phyloP scores from a whole-genome alignment of 2,113 vertebrate genomes.

The Smithornis capensis region DNA sequence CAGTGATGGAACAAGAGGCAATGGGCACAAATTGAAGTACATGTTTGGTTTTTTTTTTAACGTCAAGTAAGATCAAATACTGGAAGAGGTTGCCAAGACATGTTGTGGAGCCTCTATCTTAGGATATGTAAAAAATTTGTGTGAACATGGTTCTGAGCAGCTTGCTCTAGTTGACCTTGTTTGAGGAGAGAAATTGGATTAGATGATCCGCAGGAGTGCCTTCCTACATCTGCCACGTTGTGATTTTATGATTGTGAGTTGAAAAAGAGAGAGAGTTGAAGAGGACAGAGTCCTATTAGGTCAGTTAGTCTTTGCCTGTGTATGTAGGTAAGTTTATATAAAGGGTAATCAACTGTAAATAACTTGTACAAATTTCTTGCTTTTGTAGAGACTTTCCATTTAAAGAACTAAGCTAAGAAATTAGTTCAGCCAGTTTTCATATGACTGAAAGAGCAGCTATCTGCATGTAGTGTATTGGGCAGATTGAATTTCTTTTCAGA shows the following conservation, averaged over 20 bases:
- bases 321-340: neutral
- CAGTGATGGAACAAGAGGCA: neutral
- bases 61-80: neutral
- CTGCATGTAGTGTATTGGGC: neutral
- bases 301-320: neutral
- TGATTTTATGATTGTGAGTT: neutral
- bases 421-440: neutral
- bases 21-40: neutral
- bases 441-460: neutral
- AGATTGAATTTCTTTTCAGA: constrained; percentile 24
- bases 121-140: neutral
- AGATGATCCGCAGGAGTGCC: neutral
- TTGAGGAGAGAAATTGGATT: neutral
- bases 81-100: neutral
- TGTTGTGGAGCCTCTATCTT: accelerated
- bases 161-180: neutral
- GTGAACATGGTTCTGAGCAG: accelerated
- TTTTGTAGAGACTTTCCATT: neutral
- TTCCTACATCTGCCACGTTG: neutral
- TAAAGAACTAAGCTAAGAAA: neutral
- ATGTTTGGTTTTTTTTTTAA: neutral
- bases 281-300: neutral
- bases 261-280: neutral
- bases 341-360: neutral
- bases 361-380: neutral